These are phyloP conservation scores for Trachymyrmex septentrionalis DNA, from an alignment of 1,140 invertebrate genomes.

Conservation along the genomic window DNA sequence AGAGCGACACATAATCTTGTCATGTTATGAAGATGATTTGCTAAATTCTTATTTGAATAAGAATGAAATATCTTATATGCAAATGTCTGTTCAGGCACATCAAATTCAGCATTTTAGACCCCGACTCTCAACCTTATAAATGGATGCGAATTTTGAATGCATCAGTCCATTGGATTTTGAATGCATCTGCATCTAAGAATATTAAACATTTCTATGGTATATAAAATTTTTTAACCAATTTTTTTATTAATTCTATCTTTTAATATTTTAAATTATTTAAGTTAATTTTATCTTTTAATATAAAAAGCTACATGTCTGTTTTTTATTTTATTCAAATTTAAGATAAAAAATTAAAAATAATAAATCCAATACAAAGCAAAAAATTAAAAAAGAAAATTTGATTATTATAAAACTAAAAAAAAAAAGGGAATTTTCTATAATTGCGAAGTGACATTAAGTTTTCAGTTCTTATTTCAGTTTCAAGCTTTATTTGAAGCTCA, in stretches of 20 bases:
- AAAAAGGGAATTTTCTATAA: too few relatives aligned
- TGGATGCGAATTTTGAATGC: not conserved
- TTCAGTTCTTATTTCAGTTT: too few relatives aligned
- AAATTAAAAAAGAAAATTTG: too few relatives aligned
- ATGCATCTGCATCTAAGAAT: not conserved
- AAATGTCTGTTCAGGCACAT: slow-evolving; percentile 1
- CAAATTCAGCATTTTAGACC: slow-evolving; percentile 16
- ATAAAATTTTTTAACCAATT: not conserved
- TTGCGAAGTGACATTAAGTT: too few relatives aligned
- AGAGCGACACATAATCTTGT: not conserved
- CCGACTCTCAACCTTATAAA: not conserved
- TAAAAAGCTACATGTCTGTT: not conserved
- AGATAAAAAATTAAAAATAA: too few relatives aligned
- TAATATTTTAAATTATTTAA: not conserved
- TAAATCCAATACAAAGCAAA: too few relatives aligned
- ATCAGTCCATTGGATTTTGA: not conserved
- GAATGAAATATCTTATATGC: slow-evolving; percentile 25
- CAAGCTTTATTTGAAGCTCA: too few relatives aligned
- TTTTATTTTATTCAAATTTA: too few relatives aligned
- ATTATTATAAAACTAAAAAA: too few relatives aligned
- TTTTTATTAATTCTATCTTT: not conserved
- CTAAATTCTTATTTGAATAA: not conserved
- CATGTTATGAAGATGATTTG: not conserved
- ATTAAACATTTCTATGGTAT: not conserved
- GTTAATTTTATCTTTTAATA: not conserved